These are phyloP conservation scores for Pampusana beccarii DNA, from an alignment of 2,113 vertebrate genomes.

Conservation along the genomic window DNA sequence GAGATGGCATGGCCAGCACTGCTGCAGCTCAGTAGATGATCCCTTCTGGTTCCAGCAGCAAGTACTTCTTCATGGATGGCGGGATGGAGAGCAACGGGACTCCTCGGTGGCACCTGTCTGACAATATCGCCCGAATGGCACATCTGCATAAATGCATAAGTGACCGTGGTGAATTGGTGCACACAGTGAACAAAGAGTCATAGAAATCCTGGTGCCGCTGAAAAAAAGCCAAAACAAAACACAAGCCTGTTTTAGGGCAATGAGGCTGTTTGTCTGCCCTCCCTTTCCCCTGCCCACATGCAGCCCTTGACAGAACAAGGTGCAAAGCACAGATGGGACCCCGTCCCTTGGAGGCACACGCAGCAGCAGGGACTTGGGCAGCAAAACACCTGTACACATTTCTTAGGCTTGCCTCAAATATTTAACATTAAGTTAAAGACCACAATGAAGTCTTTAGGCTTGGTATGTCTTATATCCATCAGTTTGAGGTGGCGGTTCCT, in stretches of 20 bases:
- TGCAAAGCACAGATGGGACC: background rate
- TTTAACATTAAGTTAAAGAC: background rate
- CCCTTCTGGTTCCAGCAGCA: constrained; percentile 92
- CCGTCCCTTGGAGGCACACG: background rate
- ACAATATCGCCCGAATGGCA: constrained; percentile 78
- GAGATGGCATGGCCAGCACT: accelerated
- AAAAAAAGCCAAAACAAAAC: background rate
- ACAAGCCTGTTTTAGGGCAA: background rate
- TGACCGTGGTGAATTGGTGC: constrained; percentile 85
- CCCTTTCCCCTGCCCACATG: background rate
- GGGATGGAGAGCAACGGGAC: constrained; percentile 85
- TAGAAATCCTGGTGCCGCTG: constrained; percentile 89
- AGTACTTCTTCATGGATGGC: constrained; percentile 82
- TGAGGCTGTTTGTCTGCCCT: background rate
- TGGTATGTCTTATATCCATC: background rate
- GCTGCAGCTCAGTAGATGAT: constrained; percentile 73
- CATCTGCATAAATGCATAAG: constrained; percentile 91
- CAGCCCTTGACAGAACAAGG: background rate
- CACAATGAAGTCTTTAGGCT: background rate
- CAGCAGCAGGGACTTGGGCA: background rate
- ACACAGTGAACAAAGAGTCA: constrained; percentile 87
- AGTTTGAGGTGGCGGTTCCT: background rate
- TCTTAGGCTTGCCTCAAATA: background rate
- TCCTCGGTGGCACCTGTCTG: constrained; percentile 75
- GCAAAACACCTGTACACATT: background rate